phyloP scores from a whole-genome alignment of 2,888 invertebrate species.

The Coelopa pilipes region DNA sequence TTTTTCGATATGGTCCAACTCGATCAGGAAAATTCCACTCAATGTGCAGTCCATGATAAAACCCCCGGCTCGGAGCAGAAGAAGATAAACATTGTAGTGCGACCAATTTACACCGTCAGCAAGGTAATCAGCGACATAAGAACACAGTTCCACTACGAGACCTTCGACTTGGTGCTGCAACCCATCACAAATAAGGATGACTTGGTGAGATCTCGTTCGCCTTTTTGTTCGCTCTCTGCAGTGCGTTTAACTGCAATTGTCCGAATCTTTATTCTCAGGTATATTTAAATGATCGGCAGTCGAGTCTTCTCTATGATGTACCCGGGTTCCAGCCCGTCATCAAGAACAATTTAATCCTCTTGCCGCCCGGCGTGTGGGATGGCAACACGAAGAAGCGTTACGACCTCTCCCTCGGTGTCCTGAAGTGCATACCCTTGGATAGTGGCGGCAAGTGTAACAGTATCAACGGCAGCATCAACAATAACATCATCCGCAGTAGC shows the following conservation, averaged over 20 bases:
- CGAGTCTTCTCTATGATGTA: constrained; percentile 55
- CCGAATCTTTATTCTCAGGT: constrained; percentile 49
- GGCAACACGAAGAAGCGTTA: constrained; percentile 58
- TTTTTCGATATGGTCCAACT: constrained; percentile 53
- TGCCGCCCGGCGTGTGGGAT: constrained; percentile 60
- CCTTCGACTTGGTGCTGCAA: constrained; percentile 63
- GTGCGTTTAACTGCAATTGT: not conserved
- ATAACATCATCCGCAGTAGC: constrained; percentile 32
- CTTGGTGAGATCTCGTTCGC: constrained; percentile 50
- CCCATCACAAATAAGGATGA: constrained; percentile 54
- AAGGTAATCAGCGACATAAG: constrained; percentile 61
- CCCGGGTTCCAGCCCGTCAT: constrained; percentile 57
- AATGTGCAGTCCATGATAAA: constrained; percentile 64
- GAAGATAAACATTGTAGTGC: constrained; percentile 63
- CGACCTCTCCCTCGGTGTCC: constrained; percentile 46
- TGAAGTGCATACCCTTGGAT: constrained; percentile 10
- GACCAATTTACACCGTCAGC: constrained; percentile 59
- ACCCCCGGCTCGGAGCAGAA: constrained; percentile 63
- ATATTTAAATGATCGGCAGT: constrained; percentile 57
- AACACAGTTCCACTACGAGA: constrained; percentile 61
- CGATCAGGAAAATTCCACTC: constrained; percentile 55
- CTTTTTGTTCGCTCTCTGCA: not conserved
- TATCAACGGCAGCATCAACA: constrained; percentile 35
- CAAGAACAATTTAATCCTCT: constrained; percentile 59
- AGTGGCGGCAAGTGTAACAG: constrained; percentile 20